Percentiles rank a stretch among this genome's conserved stretches.
Evolutionary conservation across 2,113 vertebrate genomes (phyloP).

Genomic region (Mustelus asterias): DNA sequence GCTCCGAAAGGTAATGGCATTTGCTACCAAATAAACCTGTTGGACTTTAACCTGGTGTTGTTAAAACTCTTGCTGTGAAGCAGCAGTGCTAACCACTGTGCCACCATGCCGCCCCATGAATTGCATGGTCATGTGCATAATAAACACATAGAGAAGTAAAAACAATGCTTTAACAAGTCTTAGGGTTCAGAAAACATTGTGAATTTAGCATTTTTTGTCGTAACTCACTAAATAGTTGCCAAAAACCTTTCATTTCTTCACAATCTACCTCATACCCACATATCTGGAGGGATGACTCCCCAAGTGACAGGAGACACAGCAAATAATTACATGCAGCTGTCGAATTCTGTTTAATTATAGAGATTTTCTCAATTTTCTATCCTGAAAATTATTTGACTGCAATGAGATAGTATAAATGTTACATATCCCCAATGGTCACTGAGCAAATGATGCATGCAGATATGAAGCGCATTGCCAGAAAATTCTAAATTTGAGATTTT

Average conservation of each 20-base stretch:
- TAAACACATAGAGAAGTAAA: not conserved
- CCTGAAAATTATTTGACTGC: not conserved
- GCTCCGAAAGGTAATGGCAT: too few species aligned
- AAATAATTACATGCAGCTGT: not conserved
- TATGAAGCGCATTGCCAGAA: not conserved
- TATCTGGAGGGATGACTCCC: not conserved
- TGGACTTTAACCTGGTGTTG: too few species aligned
- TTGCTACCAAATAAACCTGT: too few species aligned
- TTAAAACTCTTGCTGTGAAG: too few species aligned
- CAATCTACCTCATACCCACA: not conserved
- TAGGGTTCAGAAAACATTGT: not conserved
- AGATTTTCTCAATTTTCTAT: not conserved
- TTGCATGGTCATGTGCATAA: not conserved
- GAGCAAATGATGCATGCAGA: not conserved
- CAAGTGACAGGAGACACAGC: not conserved
- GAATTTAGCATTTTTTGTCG: not conserved
- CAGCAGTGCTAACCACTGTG: too few species aligned
- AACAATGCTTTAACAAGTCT: not conserved
- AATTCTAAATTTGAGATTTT: not conserved
- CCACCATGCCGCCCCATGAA: too few species aligned
- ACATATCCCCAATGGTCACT: not conserved
- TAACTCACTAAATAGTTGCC: not conserved
- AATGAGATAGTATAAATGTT: not conserved
- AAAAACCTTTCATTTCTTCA: not conserved
- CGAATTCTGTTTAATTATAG: not conserved